These are phyloP conservation scores for Columba janthina DNA, from an alignment of 2,113 vertebrate genomes.

Conservation along the genomic window DNA sequence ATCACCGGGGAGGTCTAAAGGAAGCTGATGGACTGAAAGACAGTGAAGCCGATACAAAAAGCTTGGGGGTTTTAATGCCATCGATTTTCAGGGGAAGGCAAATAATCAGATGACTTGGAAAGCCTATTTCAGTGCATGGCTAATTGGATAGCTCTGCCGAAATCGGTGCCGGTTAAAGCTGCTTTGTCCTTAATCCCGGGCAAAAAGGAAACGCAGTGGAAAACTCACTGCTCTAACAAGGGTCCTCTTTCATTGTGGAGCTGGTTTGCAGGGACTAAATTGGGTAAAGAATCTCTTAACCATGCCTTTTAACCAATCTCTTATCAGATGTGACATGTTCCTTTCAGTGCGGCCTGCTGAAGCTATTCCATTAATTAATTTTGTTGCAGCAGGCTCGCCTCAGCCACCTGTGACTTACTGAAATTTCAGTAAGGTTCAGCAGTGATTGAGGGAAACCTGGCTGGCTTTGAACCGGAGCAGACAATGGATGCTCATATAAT, in stretches of 20 bases:
- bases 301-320: not conserved
- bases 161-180: not conserved
- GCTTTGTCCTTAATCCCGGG: not conserved
- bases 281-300: not conserved
- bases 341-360: not conserved
- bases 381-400: not conserved
- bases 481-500: slow-evolving; percentile 30
- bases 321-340: not conserved
- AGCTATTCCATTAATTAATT: not conserved
- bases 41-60: not conserved
- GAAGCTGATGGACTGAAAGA: not conserved
- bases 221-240: not conserved
- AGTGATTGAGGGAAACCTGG: not conserved
- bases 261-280: not conserved
- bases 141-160: not conserved
- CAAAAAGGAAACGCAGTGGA: not conserved
- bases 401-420: slow-evolving; percentile 10
- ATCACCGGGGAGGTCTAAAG: not conserved
- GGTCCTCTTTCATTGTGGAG: not conserved
- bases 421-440: slow-evolving; percentile 11
- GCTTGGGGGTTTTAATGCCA: not conserved
- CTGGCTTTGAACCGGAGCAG: not conserved
- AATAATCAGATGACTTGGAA: not conserved
- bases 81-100: not conserved
- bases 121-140: not conserved